Percentiles rank a stretch among this genome's conserved stretches.
Conservation (phyloP, 2,797 vertebrate genomes). For the Squalus acanthias region DNA sequence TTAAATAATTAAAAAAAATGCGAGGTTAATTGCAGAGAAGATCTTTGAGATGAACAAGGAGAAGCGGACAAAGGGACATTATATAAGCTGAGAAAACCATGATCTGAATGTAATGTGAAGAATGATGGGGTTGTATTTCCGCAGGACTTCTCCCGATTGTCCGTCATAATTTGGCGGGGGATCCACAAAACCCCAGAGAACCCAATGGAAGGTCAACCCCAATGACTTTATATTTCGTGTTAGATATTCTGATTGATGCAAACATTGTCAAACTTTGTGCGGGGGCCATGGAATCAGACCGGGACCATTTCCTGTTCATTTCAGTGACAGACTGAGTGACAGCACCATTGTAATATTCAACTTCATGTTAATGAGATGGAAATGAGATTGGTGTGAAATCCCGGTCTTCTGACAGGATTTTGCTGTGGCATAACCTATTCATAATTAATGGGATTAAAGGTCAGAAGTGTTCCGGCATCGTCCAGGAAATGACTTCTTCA, state of each 20-base stretch:
- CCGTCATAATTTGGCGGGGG: neutral
- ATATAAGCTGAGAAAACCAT: neutral
- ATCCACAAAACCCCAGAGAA: neutral
- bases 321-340: neutral
- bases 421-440: neutral
- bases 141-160: neutral
- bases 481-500: neutral
- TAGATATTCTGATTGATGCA: neutral
- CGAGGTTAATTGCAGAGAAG: neutral
- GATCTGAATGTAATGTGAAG: neutral
- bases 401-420: neutral
- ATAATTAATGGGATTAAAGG: conserved; percentile 20
- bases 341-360: neutral
- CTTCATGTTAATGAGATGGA: neutral
- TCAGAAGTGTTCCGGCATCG: neutral
- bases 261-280: neutral
- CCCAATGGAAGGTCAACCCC: neutral
- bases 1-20: neutral
- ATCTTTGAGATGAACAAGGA: neutral
- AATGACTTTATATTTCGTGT: neutral
- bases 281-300: neutral
- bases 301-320: neutral
- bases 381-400: neutral
- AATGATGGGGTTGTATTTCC: neutral
- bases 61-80: neutral